Percentiles rank a stretch among this genome's conserved stretches.
These are phyloP conservation scores for Cyprinus carpio DNA, from an alignment of 2,113 vertebrate genomes.

Conservation along the genomic window DNA sequence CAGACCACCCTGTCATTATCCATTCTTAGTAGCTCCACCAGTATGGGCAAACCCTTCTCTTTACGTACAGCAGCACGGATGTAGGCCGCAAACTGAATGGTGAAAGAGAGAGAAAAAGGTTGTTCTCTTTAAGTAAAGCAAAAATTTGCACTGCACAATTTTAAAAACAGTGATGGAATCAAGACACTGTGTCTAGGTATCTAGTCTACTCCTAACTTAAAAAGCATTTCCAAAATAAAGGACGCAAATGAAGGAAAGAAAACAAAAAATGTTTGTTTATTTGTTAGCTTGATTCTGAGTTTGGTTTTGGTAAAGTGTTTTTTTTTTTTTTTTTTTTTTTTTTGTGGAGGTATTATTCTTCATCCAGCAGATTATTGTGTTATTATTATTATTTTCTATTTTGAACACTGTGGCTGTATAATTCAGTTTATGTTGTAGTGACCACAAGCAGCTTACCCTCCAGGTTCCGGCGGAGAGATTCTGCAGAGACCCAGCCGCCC, in stretches of 20 bases:
- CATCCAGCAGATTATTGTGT: conserved; percentile 12
- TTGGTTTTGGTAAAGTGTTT: too few relatives aligned
- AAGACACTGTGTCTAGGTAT: too few relatives aligned
- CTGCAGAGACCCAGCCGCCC: conserved; percentile 94
- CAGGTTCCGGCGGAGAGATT: conserved; percentile 97
- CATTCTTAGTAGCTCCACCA: conserved; percentile 96
- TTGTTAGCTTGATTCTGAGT: too few relatives aligned
- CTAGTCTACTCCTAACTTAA: too few relatives aligned
- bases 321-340: too few relatives aligned
- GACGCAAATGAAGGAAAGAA: background rate
- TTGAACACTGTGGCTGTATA: conserved; percentile 19
- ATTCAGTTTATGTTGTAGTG: conserved; percentile 9
- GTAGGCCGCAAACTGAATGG: conserved; percentile 88
- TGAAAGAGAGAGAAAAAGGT: conserved; percentile 3
- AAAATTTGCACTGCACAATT: background rate
- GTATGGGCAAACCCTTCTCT: conserved; percentile 95
- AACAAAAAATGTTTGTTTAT: too few relatives aligned
- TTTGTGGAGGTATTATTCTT: too few relatives aligned
- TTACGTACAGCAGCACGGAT: conserved; percentile 95
- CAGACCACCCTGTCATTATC: conserved; percentile 96
- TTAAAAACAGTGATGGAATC: too few relatives aligned
- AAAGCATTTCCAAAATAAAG: background rate
- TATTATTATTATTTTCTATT: conserved; percentile 38
- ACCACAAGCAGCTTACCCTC: conserved; percentile 79
- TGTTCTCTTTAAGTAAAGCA: background rate